phyloP scores from a whole-genome alignment of 2,888 invertebrate species.

The Polydrusus pterygomalis region DNA sequence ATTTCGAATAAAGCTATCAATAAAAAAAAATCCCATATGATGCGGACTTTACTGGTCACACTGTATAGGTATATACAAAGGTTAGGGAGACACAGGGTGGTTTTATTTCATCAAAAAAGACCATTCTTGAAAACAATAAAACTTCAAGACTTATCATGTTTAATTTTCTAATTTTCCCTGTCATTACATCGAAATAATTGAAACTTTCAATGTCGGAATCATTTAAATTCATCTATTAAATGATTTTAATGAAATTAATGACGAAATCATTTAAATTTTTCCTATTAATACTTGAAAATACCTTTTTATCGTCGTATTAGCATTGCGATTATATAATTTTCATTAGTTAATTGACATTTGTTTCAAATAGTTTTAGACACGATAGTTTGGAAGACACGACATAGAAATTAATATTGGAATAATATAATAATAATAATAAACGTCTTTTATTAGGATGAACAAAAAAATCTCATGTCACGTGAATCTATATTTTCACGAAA shows the following conservation, averaged over 20 bases:
- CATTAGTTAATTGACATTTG: slow-evolving; percentile 40
- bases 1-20: too few relatives aligned
- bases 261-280: slow-evolving; percentile 29
- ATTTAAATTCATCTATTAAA: slow-evolving; percentile 39
- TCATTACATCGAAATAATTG: slow-evolving; percentile 46
- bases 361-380: slow-evolving; percentile 34
- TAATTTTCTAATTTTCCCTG: slow-evolving; percentile 42
- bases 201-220: slow-evolving; percentile 45
- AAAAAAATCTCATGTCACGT: too few relatives aligned
- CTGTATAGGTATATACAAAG: too few relatives aligned
- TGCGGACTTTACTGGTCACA: too few relatives aligned
- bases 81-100: too few relatives aligned
- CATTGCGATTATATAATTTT: slow-evolving; percentile 28
- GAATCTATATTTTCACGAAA: too few relatives aligned
- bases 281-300: slow-evolving; percentile 18
- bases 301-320: slow-evolving; percentile 1
- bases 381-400: slow-evolving; percentile 20
- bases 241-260: slow-evolving; percentile 25
- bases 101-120: slow-evolving; percentile 13
- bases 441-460: too few relatives aligned
- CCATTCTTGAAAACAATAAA: slow-evolving; percentile 17
- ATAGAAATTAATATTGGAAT: slow-evolving; percentile 16
- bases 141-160: slow-evolving; percentile 29
- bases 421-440: too few relatives aligned
- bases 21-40: too few relatives aligned